Evolutionary conservation across 2,888 invertebrate genomes (phyloP).

Genomic region (Emesis castigata): DNA sequence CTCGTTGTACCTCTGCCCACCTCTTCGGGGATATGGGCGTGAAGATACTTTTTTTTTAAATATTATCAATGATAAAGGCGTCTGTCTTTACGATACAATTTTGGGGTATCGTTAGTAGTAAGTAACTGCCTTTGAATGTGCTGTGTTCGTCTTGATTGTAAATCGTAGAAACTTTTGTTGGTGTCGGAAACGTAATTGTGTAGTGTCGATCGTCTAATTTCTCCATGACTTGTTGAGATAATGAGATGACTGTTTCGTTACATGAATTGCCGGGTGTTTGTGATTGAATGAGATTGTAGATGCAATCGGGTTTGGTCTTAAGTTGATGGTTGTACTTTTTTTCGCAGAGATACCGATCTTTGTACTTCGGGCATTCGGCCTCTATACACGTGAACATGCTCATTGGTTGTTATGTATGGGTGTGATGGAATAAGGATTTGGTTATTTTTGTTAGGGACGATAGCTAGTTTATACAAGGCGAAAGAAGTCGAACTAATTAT

Average conservation of each 20-base stretch:
- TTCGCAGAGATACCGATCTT: slow-evolving; percentile 47
- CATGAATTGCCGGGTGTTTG: not conserved
- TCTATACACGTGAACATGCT: slow-evolving; percentile 57
- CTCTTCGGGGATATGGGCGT: no score
- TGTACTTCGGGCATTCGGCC: slow-evolving; percentile 65
- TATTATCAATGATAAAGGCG: slow-evolving; percentile 27
- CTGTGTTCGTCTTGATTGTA: slow-evolving; percentile 20
- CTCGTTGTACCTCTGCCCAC: no score
- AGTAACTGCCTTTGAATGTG: slow-evolving; percentile 32
- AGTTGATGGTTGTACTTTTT: slow-evolving; percentile 24
- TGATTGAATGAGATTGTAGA: slow-evolving; percentile 31
- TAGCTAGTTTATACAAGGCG: slow-evolving; percentile 40
- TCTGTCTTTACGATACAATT: slow-evolving; percentile 22
- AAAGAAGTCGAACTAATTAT: not conserved
- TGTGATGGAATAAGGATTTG: slow-evolving; percentile 51
- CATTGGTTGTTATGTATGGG: slow-evolving; percentile 58
- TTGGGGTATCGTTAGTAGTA: slow-evolving; percentile 35
- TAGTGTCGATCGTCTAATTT: not conserved
- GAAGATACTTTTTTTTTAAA: no score
- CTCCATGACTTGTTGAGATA: not conserved
- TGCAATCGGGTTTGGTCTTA: slow-evolving; percentile 41
- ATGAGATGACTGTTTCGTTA: not conserved
- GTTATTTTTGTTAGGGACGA: slow-evolving; percentile 44
- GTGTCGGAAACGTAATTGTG: slow-evolving; percentile 14
- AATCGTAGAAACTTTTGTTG: slow-evolving; percentile 18